Conservation (phyloP, 2,888 invertebrate species). For the Mimas tiliae region DNA sequence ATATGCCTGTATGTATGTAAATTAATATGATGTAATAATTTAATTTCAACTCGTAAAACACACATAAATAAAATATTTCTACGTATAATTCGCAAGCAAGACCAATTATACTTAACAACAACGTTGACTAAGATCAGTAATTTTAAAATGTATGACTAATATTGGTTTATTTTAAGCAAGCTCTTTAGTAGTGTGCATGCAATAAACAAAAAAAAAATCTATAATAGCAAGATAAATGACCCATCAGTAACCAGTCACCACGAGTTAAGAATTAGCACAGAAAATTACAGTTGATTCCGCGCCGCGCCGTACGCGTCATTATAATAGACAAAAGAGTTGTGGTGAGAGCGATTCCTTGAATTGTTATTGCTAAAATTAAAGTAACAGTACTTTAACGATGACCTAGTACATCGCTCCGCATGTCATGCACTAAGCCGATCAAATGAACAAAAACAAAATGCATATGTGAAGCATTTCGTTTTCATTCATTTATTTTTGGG, state of each 20-base stretch:
- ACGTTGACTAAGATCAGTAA: conserved; percentile 19
- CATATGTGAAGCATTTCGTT: conserved; percentile 23
- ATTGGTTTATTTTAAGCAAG: conserved; percentile 15
- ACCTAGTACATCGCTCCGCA: conserved; percentile 43
- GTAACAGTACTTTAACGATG: conserved; percentile 52
- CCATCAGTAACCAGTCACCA: conserved; percentile 49
- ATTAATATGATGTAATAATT: no score
- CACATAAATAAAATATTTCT: no score
- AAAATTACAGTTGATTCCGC: conserved; percentile 63
- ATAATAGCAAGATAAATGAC: conserved; percentile 51
- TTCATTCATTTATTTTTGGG: conserved; percentile 27
- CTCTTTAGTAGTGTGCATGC: not conserved
- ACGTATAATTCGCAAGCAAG: not conserved
- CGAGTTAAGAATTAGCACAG: conserved; percentile 56
- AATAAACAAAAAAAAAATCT: conserved; percentile 37
- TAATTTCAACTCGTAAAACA: no score
- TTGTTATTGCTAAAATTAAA: conserved; percentile 51
- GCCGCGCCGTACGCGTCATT: no score
- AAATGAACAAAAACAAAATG: conserved; percentile 15
- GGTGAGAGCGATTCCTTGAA: conserved; percentile 64
- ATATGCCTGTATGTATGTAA: not conserved
- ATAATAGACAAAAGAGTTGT: conserved; percentile 62
- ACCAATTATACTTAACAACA: conserved; percentile 8
- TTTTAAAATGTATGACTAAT: conserved; percentile 25
- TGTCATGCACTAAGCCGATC: conserved; percentile 41